These are phyloP conservation scores for Pelagia noctiluca DNA, from an alignment of 30 jellyfish, hydroid and myxozoan species.

Conservation along the genomic window DNA sequence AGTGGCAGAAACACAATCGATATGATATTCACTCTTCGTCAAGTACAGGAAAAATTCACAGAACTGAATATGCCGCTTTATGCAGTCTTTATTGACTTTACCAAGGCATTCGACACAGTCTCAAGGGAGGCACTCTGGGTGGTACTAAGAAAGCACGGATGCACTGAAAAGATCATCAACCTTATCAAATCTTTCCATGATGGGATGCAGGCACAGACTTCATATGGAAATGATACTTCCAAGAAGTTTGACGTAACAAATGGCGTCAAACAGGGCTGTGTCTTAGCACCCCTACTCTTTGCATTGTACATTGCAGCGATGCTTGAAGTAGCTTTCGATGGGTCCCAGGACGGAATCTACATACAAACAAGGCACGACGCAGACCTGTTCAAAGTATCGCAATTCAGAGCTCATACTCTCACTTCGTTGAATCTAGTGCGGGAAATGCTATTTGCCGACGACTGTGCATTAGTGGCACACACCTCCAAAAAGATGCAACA, in stretches of 20 bases:
- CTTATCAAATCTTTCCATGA: background rate
- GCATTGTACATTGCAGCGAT: too few species aligned
- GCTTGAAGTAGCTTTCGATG: too few species aligned
- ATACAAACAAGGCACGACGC: too few species aligned
- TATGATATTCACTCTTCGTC: constrained; percentile 8
- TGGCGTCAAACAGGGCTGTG: too few species aligned
- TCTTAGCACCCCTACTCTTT: too few species aligned
- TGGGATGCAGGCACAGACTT: background rate
- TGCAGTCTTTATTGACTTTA: constrained; percentile 7
- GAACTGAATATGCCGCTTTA: constrained; percentile 17
- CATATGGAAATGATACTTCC: background rate
- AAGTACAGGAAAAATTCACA: constrained; percentile 11
- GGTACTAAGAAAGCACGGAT: too few species aligned
- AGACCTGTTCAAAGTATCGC: too few species aligned
- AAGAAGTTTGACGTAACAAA: too few species aligned
- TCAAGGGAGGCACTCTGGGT: constrained; percentile 12
- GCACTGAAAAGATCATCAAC: background rate
- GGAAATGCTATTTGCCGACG: constrained; percentile 23
- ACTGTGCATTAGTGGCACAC: constrained; percentile 16
- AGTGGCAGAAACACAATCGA: constrained; percentile 22
- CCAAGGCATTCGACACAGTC: constrained; percentile 7
- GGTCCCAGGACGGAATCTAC: too few species aligned
- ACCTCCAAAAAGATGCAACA: background rate
- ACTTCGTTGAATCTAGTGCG: too few species aligned
- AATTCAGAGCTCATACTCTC: too few species aligned